Evolutionary conservation across 2,888 invertebrate species (phyloP), one percentile per base, ranked within the genome.

Genomic region (Limenitis camilla): DNA sequence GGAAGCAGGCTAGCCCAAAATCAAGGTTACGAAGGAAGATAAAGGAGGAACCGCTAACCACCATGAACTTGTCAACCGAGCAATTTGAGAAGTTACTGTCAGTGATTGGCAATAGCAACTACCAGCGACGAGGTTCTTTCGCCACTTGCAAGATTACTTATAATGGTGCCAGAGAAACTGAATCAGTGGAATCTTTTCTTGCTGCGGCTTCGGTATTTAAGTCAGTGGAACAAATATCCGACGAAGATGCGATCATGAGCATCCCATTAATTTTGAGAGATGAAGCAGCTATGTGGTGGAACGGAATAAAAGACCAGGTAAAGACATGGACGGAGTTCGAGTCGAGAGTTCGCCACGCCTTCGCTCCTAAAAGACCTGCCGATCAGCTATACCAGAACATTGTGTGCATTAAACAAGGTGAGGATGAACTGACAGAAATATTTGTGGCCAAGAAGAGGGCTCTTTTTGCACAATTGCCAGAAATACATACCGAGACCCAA

Each of bases 241-340:
- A 61, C 29, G 28, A 6, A 3, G 55, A 55, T n/a, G 58, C 55
- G 1, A 9, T 58, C 5, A 41, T 30, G 7, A 44, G 52, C 29
- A 9, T 60, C n/a, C 56, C 58, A 1, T 19, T 61, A 8, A 32
- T 61, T 4, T 38, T 61, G n/a, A 52, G 19, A 6, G 51, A 45
- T 1, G 60, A 60, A 46, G 61, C 61, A 7, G 57, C 53, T 3
- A 30, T 48, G 5, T 61, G 60, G 61, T 61, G 61, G 61, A 40
- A 53, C 27, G 60, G 59, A 0, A 29, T 59, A 3, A 56, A 58
- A 29, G 31, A 45, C 1, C 19, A 55, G 3, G 48, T 60, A 0
- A 52, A 29, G 5, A 44, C 56, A 1, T 58, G 60, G 59, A 8
- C 10, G 3, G 54, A 56, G 0, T 62, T 62, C 38, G 40, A 58